Conservation (phyloP, 30 jellyfish, hydroid and myxozoan species). For the Hydractinia echinata region DNA sequence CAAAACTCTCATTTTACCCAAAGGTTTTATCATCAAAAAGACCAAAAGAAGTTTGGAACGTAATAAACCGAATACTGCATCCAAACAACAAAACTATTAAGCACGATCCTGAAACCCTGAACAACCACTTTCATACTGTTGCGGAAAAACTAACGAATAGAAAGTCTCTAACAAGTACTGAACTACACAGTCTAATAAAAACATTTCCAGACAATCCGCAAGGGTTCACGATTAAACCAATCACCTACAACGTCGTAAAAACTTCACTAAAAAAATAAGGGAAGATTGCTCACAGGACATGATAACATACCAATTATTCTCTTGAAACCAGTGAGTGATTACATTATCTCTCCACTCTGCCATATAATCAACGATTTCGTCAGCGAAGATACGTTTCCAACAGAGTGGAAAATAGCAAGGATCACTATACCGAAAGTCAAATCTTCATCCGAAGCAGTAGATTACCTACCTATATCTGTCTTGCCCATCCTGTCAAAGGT, state of each 20-base stretch:
- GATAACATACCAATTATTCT: neutral
- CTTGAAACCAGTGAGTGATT: neutral
- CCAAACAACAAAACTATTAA: too few relatives aligned
- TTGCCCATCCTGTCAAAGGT: conserved; percentile 15
- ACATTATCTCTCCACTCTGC: conserved; percentile 1
- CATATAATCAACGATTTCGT: neutral
- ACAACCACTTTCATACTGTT: neutral
- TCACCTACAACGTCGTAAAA: neutral
- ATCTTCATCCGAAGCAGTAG: neutral
- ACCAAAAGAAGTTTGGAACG: conserved; percentile 1
- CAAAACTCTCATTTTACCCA: neutral
- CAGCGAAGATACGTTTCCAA: neutral
- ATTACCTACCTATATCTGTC: conserved; percentile 20
- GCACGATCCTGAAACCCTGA: neutral
- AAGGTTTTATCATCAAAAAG: neutral
- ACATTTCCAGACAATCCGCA: too few relatives aligned
- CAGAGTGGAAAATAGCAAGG: conserved; percentile 10
- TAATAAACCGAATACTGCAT: too few relatives aligned
- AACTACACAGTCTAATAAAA: neutral
- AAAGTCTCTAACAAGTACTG: neutral
- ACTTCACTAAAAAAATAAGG: neutral
- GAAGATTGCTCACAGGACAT: conserved; percentile 1
- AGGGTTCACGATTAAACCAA: neutral
- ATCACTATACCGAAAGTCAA: neutral
- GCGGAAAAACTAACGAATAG: neutral